Base-by-base conservation (phyloP, 2,888 invertebrate genomes). In the Drosophila merina region DNA sequence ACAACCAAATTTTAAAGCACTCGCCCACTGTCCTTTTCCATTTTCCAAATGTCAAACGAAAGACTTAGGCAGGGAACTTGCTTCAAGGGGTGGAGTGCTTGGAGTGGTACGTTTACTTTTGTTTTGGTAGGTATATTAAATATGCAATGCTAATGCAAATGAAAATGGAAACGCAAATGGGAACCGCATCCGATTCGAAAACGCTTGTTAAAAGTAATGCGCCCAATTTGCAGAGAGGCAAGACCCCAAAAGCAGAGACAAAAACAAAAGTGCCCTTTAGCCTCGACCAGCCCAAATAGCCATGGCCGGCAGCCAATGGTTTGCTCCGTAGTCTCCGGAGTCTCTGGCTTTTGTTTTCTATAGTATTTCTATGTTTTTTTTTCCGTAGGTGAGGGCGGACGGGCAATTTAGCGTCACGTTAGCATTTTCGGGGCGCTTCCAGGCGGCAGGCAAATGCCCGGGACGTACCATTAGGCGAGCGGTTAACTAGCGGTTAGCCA, bases 341-440 rank as follows among this genome's bases (percentile, higher is more conserved):
- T 58, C 63, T 28, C 36, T 45, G n/a, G 8, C 42, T 20, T 42
- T 25, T 25, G 44, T 44, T 44, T 25, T 44, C 10, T 20, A 3
- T 12, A 31, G 5, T 20, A 3, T 12, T 40, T 52, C 45, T 12
- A n/a, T 26, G n/a, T n/a, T n/a, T 38, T 36, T 36, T 55, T 30
- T 28, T 56, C 33, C 57, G 26, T 31, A 10, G 47, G 47, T 33
- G 70, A 54, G 70, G 70, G 64, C 48, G 75, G 68, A 67, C 73
- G 68, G 54, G 66, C 82, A 79, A 82, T 84, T 84, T 84, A 86
- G 87, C 79, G 87, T 87, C 87, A 85, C 82, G 85, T 85, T 85
- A 87, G 86, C 79, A 85, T 86, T 75, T 76, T 76, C 69, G 74
- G 75, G 64, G 58, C 57, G 83, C 79, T 86, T 77, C 78, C 84